Conservation (phyloP, 2,888 invertebrate genomes). For the Tanypteryx hageni region DNA sequence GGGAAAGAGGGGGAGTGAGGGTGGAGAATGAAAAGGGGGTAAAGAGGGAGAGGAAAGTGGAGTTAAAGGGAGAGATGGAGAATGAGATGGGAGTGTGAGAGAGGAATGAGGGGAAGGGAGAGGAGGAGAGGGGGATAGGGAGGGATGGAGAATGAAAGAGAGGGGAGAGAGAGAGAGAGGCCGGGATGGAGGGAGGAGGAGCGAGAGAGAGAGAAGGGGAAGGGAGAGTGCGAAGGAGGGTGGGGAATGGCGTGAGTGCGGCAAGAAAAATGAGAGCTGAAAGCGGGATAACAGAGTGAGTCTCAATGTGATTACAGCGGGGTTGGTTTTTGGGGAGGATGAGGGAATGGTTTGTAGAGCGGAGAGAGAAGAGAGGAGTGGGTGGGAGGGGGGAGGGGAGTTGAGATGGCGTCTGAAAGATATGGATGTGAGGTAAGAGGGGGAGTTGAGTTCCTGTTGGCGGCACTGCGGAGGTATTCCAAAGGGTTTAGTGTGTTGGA, state of each 20-base stretch:
- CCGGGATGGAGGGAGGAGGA: not conserved
- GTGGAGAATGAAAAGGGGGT: not conserved
- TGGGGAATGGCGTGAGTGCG: not conserved
- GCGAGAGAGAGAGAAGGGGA: not conserved
- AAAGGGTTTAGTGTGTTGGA: not conserved
- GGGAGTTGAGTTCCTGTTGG: not conserved
- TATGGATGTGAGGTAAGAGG: too few species aligned
- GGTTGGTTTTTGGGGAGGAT: not conserved
- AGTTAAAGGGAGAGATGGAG: not conserved
- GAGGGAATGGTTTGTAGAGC: not conserved
- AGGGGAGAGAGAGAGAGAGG: not conserved
- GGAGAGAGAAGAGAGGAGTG: not conserved
- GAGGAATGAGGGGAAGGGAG: not conserved
- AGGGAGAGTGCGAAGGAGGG: not conserved
- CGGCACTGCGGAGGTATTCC: not conserved
- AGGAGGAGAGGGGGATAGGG: not conserved
- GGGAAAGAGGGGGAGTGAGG: not conserved
- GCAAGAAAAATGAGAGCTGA: constrained; percentile 32
- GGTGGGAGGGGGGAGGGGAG: not conserved
- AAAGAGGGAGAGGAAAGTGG: not conserved
- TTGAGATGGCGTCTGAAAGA: too few species aligned
- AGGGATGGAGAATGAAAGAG: not conserved
- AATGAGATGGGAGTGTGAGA: not conserved
- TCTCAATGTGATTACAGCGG: constrained; percentile 21
- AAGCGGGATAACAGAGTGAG: constrained; percentile 19